Evolutionary conservation across 2,888 invertebrate genomes (phyloP), one percentile per base, ranked within the genome.

Genomic region (Acronicta leporina): DNA sequence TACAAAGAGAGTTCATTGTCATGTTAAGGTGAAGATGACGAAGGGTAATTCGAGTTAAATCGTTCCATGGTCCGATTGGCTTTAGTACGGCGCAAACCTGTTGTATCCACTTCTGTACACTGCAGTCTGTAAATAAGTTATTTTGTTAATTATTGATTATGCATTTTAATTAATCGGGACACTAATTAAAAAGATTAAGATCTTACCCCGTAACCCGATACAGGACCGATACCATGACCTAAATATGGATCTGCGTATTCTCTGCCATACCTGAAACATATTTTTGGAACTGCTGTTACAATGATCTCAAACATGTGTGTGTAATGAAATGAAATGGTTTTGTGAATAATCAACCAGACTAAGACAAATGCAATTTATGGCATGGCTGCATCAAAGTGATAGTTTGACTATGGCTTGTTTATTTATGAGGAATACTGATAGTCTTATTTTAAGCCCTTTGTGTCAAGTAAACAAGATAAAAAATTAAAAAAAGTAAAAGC

Each of bases 151-250:
- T 11, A 11, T 9, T 10, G 10, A 30, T 30, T 30, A 30, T 27
- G 1, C 30, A 30, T 30, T 9, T 30, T 15, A 14, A 20, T 10
- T 15, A 10, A 44, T 25, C 3, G 8, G n/a, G 4, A 33, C 11
- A 16, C 15, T 7, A 25, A 50, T 48, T 50, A 59, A 43, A 25
- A 48, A 44, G 40, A 50, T 30, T 35, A 35, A 48, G 6, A 74
- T 89, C 96, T 96, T 96, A 99, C 99, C 96, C 98, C 99, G 94
- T 99, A 99, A 87, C 99, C 98, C 79, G 99, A 97, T 84, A 99
- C 97, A 81, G 99, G 99, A 87, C 99, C 99, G 90, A 99, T 98
- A 75, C 98, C 97, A 95, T 99, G 99, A 80, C 97, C 98, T 87
- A 99, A 95, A 95, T 98, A 99, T 63, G 98, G 98, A 94, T 99